phyloP scores from a whole-genome alignment of 1,140 invertebrate genomes.

The Arctopsyche grandis region DNA sequence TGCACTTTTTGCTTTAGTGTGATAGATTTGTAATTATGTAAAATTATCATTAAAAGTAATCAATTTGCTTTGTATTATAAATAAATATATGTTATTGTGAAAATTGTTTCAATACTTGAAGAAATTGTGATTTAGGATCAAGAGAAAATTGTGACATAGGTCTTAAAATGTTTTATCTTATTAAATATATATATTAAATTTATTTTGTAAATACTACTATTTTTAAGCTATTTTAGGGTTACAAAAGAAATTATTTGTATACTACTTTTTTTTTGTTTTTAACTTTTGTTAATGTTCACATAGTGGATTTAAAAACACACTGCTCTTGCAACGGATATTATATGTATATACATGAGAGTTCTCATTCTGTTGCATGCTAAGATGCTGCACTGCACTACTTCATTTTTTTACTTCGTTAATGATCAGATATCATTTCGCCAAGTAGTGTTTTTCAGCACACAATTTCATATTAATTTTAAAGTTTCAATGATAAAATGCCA shows the following conservation, averaged over 20 bases:
- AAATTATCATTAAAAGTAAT: constrained; percentile 19
- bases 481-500: too few species aligned
- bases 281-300: neutral
- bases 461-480: too few species aligned
- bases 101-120: constrained; percentile 9
- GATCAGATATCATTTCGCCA: neutral
- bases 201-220: constrained; percentile 35
- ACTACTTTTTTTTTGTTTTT: neutral
- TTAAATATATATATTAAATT: constrained; percentile 15
- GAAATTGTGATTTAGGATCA: constrained; percentile 22
- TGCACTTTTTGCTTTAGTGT: constrained; percentile 29
- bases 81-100: constrained; percentile 16
- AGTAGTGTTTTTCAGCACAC: neutral
- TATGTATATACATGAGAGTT: neutral
- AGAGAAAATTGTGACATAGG: constrained; percentile 26
- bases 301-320: neutral
- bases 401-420: too few species aligned
- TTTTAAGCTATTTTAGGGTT: constrained; percentile 27
- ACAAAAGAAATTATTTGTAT: constrained; percentile 34
- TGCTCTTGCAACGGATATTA: neutral
- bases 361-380: neutral
- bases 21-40: constrained; percentile 40
- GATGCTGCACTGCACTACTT: neutral
- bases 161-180: constrained; percentile 32
- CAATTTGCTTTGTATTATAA: constrained; percentile 27